Conservation (phyloP, 2,888 invertebrate species). For the Arctia plantaginis region DNA sequence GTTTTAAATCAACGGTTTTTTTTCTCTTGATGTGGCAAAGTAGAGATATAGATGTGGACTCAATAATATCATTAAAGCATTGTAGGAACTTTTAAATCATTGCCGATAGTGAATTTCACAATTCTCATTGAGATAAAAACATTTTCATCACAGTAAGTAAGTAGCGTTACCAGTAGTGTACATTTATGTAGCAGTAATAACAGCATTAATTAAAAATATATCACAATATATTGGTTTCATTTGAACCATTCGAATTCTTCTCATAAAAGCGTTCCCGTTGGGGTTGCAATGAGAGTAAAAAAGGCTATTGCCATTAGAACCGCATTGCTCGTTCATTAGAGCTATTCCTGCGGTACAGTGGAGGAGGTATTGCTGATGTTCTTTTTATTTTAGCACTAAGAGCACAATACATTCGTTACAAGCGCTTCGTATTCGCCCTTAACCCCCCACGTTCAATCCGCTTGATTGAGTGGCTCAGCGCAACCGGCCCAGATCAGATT, state of each 20-base stretch:
- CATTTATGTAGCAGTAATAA: conserved; percentile 40
- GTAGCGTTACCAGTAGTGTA: conserved; percentile 26
- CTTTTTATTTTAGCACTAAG: conserved; percentile 77
- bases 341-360: conserved; percentile 72
- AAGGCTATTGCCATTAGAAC: conserved; percentile 73
- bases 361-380: conserved; percentile 69
- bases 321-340: conserved; percentile 80
- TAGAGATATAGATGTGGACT: neutral
- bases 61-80: neutral
- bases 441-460: conserved; percentile 64
- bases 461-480: conserved; percentile 73
- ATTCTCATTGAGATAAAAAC: conserved; percentile 49
- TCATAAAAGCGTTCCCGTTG: conserved; percentile 65
- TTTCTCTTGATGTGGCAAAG: neutral
- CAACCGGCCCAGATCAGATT: conserved; percentile 53
- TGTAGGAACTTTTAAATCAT: conserved; percentile 14
- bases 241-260: conserved; percentile 60
- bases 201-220: conserved; percentile 54
- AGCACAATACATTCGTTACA: conserved; percentile 82
- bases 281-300: conserved; percentile 65
- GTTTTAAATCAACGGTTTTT: neutral
- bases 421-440: conserved; percentile 64
- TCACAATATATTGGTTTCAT: conserved; percentile 49
- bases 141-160: conserved; percentile 34
- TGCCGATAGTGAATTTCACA: conserved; percentile 23